phyloP scores from a whole-genome alignment of 2,888 invertebrate genomes.

The Eristalinus sepulchralis region DNA sequence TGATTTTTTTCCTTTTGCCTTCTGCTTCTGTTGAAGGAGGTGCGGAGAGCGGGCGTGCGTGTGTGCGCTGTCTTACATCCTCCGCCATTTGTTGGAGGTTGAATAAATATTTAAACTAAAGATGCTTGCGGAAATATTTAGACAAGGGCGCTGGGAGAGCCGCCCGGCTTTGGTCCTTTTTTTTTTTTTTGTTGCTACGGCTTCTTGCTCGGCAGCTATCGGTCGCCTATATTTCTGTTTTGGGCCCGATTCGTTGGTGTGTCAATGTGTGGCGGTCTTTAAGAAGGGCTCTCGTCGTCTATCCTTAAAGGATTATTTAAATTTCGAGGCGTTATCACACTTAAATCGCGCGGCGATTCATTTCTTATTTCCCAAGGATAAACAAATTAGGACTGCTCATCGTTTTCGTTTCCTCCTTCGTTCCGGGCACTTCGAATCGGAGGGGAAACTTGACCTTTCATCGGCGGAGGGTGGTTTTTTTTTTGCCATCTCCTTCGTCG shows the following conservation, averaged over 20 bases:
- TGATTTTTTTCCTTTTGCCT: neutral
- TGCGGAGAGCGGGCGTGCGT: neutral
- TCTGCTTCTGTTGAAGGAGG: neutral
- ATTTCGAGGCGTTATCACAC: conserved; percentile 36
- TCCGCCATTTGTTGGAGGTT: neutral
- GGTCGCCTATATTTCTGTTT: neutral
- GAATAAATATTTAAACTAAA: conserved; percentile 52
- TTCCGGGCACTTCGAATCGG: neutral
- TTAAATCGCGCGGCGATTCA: conserved; percentile 32
- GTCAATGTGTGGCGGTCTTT: neutral
- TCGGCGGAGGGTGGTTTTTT: neutral
- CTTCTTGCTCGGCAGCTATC: neutral
- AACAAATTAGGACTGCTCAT: conserved; percentile 39
- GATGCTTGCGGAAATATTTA: conserved; percentile 53
- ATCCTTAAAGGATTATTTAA: conserved; percentile 60
- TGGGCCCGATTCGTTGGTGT: neutral
- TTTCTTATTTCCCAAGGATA: conserved; percentile 28
- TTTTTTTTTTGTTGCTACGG: neutral
- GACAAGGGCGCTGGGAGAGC: neutral
- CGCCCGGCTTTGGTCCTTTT: neutral
- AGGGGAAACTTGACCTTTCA: conserved; percentile 46
- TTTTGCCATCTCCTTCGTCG: neutral
- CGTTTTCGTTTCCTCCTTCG: neutral
- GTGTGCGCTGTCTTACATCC: neutral
- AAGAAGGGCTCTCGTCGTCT: neutral